These are phyloP conservation scores for Tetragnatha montana DNA, from an alignment of 2,888 invertebrate genomes.

Conservation along the genomic window DNA sequence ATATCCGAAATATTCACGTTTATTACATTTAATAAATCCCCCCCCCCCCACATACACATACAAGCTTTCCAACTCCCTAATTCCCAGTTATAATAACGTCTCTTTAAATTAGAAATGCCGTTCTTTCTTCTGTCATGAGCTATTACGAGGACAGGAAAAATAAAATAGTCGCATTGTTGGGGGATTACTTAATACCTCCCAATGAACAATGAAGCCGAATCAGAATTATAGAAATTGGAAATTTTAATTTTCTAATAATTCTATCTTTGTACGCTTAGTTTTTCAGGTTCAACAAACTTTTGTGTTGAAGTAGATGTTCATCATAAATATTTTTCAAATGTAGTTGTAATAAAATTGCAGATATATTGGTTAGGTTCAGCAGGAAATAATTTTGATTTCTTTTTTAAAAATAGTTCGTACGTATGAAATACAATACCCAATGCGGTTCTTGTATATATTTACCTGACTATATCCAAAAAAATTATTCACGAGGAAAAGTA, in stretches of 20 bases:
- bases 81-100: neutral
- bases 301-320: too few species aligned
- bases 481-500: too few species aligned
- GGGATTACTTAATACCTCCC: neutral
- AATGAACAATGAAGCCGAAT: neutral
- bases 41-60: too few species aligned
- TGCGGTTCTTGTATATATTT: too few species aligned
- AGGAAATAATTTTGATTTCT: too few species aligned
- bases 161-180: neutral
- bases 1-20: neutral
- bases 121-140: neutral
- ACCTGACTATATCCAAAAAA: too few species aligned
- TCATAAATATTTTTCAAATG: too few species aligned
- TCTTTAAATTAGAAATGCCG: neutral
- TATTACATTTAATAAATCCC: neutral
- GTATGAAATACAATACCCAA: too few species aligned
- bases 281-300: too few species aligned
- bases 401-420: too few species aligned
- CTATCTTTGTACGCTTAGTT: neutral
- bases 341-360: too few species aligned
- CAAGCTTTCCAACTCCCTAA: neutral
- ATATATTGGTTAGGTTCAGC: too few species aligned
- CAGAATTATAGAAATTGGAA: neutral
- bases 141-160: neutral
- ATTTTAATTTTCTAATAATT: neutral